A percentile compares a stretch with the other conserved stretches of the same genome.
Evolutionary conservation across 2,113 vertebrate species (phyloP).

Genomic region (Python bivittatus): DNA sequence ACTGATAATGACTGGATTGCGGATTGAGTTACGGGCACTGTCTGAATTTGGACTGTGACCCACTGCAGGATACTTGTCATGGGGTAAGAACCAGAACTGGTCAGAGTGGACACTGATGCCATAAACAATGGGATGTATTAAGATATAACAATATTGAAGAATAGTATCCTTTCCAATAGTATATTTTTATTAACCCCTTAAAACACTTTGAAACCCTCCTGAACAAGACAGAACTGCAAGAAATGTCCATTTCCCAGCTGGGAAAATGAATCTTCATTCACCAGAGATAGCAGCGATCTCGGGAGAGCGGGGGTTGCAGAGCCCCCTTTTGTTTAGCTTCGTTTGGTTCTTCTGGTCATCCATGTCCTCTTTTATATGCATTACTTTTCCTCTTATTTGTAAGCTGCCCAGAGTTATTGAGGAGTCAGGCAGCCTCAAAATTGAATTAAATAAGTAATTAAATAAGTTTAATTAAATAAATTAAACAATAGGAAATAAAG

Average conservation of each 20-base stretch:
- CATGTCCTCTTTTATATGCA: background rate
- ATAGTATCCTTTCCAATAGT: background rate
- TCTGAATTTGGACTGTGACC: background rate
- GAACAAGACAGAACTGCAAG: background rate
- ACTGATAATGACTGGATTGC: background rate
- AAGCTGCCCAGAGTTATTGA: background rate
- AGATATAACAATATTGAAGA: background rate
- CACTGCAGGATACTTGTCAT: background rate
- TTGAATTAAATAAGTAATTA: background rate
- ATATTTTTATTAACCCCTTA: background rate
- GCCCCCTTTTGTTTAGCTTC: background rate
- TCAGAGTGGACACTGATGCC: background rate
- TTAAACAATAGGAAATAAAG: background rate
- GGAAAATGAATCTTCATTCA: background rate
- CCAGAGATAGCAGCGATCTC: background rate
- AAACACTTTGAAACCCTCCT: background rate
- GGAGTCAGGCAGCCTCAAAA: background rate
- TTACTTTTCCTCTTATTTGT: background rate
- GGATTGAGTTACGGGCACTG: background rate
- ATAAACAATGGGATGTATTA: background rate
- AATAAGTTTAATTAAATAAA: background rate
- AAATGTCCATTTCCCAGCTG: background rate
- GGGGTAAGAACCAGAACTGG: background rate
- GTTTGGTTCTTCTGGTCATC: background rate
- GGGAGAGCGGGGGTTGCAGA: background rate